Evolutionary conservation across 2,888 invertebrate genomes (phyloP).

Genomic region (Sussaba pulchella): DNA sequence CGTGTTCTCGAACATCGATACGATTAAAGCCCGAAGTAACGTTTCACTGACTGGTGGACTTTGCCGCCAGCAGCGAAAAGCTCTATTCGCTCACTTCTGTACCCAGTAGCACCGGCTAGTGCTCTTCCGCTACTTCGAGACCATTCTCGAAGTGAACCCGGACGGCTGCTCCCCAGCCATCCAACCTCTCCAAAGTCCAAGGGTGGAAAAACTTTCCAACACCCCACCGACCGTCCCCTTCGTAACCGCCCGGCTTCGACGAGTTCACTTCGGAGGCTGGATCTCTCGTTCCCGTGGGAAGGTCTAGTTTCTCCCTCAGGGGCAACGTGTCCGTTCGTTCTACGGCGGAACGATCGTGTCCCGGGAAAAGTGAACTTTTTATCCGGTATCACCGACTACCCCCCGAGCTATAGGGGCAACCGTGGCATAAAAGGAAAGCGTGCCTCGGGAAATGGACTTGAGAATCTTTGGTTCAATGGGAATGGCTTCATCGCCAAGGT

Average conservation of each 20-base stretch:
- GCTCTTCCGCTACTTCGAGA: constrained; percentile 36
- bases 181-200: constrained; percentile 54
- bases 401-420: constrained; percentile 14
- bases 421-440: constrained; percentile 48
- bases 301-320: constrained; percentile 53
- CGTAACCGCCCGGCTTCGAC: not conserved
- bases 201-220: constrained; percentile 61
- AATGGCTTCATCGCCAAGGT: constrained; percentile 46
- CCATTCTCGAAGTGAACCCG: constrained; percentile 51
- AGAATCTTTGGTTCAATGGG: constrained; percentile 42
- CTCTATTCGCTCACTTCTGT: constrained; percentile 51
- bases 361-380: constrained; percentile 61
- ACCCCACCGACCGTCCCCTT: constrained; percentile 7
- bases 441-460: constrained; percentile 35
- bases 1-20: constrained; percentile 64
- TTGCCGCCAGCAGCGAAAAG: constrained; percentile 53
- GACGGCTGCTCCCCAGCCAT: constrained; percentile 31
- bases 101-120: constrained; percentile 31
- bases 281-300: constrained; percentile 56
- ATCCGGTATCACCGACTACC: constrained; percentile 38
- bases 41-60: constrained; percentile 41
- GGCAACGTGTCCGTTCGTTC: constrained; percentile 58
- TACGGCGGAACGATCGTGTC: constrained; percentile 58
- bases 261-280: constrained; percentile 35
- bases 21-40: constrained; percentile 59